These are phyloP conservation scores for Papilio polyxenes DNA, from an alignment of 1,140 invertebrate species.

Conservation along the genomic window DNA sequence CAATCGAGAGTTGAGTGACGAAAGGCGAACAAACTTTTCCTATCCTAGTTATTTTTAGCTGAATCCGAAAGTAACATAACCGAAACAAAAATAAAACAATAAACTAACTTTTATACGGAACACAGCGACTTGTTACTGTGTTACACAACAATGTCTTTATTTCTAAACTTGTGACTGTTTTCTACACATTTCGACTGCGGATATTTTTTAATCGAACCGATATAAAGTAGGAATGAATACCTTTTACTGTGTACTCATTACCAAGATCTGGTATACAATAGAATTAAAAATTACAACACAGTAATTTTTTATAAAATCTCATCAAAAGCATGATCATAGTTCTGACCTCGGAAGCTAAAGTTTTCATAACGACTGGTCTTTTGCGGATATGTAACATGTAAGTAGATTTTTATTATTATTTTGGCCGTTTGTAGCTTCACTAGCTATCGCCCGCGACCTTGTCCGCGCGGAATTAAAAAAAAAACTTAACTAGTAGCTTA, in stretches of 20 bases:
- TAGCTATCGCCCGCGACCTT: too few species aligned
- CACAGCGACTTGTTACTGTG: conserved; percentile 10
- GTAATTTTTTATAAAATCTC: too few species aligned
- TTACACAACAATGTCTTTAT: conserved; percentile 9
- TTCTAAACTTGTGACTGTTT: neutral
- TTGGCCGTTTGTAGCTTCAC: too few species aligned
- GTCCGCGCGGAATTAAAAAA: too few species aligned
- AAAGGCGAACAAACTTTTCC: conserved; percentile 26
- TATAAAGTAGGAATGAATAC: neutral
- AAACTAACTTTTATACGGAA: conserved; percentile 32
- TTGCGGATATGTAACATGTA: too few species aligned
- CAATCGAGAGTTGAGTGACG: conserved; percentile 15
- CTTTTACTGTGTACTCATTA: neutral
- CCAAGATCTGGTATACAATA: neutral
- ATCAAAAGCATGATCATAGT: too few species aligned
- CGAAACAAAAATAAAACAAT: conserved; percentile 27
- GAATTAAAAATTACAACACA: too few species aligned
- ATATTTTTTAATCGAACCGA: neutral
- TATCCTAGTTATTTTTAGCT: conserved; percentile 26
- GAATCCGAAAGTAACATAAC: conserved; percentile 21
- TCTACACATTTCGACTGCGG: neutral
- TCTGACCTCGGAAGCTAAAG: too few species aligned
- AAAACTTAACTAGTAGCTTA: too few species aligned
- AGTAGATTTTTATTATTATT: too few species aligned
- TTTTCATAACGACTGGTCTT: too few species aligned